These are phyloP conservation scores for Frieseomelitta varia DNA, from an alignment of 1,140 invertebrate genomes.

Conservation along the genomic window DNA sequence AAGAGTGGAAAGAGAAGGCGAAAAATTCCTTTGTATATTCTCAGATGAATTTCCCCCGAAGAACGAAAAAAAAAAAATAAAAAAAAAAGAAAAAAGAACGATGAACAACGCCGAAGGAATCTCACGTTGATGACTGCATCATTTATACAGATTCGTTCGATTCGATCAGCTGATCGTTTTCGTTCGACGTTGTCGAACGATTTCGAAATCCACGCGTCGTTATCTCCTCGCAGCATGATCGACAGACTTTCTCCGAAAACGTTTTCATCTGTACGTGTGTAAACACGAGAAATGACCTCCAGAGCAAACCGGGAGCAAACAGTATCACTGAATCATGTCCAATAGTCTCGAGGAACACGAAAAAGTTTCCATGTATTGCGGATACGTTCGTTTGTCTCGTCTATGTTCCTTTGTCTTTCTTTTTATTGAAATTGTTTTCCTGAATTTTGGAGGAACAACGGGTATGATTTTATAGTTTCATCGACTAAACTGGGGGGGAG, in stretches of 20 bases:
- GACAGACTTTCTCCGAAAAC: constrained; percentile 34
- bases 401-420: background rate
- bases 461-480: too few relatives aligned
- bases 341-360: background rate
- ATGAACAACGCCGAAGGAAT: background rate
- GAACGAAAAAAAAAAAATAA: too few relatives aligned
- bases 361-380: background rate
- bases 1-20: too few relatives aligned
- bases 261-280: constrained; percentile 36
- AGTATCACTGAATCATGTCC: background rate
- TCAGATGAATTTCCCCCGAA: too few relatives aligned
- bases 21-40: too few relatives aligned
- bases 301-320: constrained; percentile 13
- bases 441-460: background rate
- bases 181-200: background rate
- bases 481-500: background rate
- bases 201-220: constrained; percentile 17
- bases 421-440: background rate
- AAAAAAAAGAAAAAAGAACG: background rate
- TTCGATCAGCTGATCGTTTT: background rate
- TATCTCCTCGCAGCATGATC: constrained; percentile 33
- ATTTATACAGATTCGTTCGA: background rate
- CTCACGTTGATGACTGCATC: background rate
- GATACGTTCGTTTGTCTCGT: background rate
- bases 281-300: constrained; percentile 40